A percentile compares a stretch with the other conserved stretches of the same genome.
phyloP scores from a whole-genome alignment of 2,113 vertebrate genomes.

The Glaucidium brasilianum region DNA sequence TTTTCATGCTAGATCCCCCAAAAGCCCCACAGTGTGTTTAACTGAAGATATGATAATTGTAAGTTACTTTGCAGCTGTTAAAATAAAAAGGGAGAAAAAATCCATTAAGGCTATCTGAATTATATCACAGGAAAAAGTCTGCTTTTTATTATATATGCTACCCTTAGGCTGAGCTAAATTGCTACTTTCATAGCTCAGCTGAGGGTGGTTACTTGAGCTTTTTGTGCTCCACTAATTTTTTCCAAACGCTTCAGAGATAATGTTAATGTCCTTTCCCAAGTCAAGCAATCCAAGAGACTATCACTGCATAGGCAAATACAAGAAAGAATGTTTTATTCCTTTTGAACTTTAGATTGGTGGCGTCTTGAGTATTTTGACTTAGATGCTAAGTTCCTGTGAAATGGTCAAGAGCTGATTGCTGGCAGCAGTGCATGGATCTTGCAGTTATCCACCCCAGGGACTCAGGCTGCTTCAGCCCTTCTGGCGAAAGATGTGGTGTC shows the following conservation, averaged over 20 bases:
- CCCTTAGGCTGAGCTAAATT: constrained; percentile 31
- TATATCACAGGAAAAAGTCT: neutral
- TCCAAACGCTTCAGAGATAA: constrained; percentile 2
- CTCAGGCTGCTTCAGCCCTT: neutral
- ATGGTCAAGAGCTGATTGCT: neutral
- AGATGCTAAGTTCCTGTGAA: neutral
- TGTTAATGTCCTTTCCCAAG: neutral
- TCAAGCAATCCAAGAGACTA: neutral
- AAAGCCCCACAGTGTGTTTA: constrained; percentile 24
- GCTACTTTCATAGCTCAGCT: neutral
- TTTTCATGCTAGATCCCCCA: neutral
- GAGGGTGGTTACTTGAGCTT: constrained; percentile 6
- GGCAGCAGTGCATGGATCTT: neutral
- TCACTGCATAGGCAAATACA: neutral
- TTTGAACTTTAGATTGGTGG: neutral
- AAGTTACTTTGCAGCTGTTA: constrained; percentile 41
- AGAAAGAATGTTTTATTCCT: neutral
- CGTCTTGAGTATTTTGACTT: neutral
- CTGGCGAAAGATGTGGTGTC: neutral
- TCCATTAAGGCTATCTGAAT: constrained; percentile 10
- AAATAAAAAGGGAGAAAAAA: neutral
- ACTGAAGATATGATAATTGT: constrained; percentile 41
- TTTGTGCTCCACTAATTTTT: neutral
- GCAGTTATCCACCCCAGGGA: neutral
- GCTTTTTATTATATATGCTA: constrained; percentile 2